Evolutionary conservation across 1,140 invertebrate genomes (phyloP).

Genomic region (Temnothorax longispinosus): DNA sequence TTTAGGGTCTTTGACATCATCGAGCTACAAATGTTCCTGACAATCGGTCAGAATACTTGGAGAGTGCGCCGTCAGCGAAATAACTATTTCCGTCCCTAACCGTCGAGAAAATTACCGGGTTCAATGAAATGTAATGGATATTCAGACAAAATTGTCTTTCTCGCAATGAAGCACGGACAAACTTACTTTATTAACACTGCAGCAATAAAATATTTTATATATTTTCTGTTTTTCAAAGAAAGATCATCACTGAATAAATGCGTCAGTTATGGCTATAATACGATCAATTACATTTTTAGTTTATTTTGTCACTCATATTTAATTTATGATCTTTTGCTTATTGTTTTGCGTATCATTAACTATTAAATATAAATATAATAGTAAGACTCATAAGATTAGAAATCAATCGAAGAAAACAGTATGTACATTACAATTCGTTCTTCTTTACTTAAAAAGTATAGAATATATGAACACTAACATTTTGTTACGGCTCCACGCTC

Average conservation of each 20-base stretch:
- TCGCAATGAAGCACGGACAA: not conserved
- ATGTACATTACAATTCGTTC: no score
- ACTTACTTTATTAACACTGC: not conserved
- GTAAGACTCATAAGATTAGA: no score
- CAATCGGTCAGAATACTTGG: not conserved
- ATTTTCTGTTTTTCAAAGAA: not conserved
- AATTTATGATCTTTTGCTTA: not conserved
- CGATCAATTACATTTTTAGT: not conserved
- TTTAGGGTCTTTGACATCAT: constrained; percentile 35
- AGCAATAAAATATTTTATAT: not conserved
- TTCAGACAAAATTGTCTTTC: not conserved
- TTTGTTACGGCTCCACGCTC: no score
- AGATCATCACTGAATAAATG: not conserved
- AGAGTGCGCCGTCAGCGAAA: not conserved
- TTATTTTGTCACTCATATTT: not conserved
- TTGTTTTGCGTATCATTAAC: not conserved
- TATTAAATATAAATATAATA: no score
- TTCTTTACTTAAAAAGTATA: no score
- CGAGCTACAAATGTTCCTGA: not conserved
- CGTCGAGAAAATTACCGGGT: not conserved
- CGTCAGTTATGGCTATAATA: not conserved
- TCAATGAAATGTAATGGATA: not conserved
- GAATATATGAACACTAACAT: no score
- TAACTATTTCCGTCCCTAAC: constrained; percentile 2
- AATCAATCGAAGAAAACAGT: no score